Conservation (phyloP, 2,888 invertebrate species). For the Polyommatus icarus region DNA sequence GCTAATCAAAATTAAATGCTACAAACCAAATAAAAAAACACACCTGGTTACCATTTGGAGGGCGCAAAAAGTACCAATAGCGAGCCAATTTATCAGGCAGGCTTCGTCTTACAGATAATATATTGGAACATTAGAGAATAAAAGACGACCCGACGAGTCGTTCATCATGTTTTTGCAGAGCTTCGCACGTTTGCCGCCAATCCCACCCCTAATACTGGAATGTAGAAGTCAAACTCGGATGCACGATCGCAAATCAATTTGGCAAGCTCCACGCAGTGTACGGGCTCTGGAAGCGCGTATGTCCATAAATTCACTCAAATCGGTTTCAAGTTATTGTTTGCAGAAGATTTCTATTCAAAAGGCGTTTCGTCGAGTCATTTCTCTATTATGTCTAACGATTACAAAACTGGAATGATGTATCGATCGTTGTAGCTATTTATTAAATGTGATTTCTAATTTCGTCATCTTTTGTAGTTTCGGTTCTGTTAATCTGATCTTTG, state of each 20-base stretch:
- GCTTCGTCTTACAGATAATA: constrained; percentile 70
- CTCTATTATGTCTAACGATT: constrained; percentile 41
- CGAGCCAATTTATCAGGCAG: constrained; percentile 65
- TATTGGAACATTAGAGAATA: constrained; percentile 75
- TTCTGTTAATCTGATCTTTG: constrained; percentile 22
- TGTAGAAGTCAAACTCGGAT: constrained; percentile 29
- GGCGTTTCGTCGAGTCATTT: constrained; percentile 51
- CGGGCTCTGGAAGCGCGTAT: constrained; percentile 47
- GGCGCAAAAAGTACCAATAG: constrained; percentile 54
- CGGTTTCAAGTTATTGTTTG: constrained; percentile 52
- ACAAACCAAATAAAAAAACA: constrained; percentile 52
- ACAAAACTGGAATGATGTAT: constrained; percentile 37
- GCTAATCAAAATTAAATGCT: constrained; percentile 46
- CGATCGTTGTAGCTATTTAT: constrained; percentile 40
- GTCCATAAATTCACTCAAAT: constrained; percentile 60
- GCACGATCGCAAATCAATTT: constrained; percentile 30
- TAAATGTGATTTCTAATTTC: constrained; percentile 37
- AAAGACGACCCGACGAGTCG: constrained; percentile 68
- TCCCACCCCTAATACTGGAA: constrained; percentile 9
- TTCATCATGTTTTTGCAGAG: constrained; percentile 66
- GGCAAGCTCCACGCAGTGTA: constrained; percentile 46
- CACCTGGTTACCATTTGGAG: constrained; percentile 54
- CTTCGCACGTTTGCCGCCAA: constrained; percentile 38
- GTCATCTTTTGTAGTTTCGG: constrained; percentile 30
- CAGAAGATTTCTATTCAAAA: constrained; percentile 50